Conservation (phyloP, 2,113 vertebrate species). For the Gorsachius goisagi region DNA sequence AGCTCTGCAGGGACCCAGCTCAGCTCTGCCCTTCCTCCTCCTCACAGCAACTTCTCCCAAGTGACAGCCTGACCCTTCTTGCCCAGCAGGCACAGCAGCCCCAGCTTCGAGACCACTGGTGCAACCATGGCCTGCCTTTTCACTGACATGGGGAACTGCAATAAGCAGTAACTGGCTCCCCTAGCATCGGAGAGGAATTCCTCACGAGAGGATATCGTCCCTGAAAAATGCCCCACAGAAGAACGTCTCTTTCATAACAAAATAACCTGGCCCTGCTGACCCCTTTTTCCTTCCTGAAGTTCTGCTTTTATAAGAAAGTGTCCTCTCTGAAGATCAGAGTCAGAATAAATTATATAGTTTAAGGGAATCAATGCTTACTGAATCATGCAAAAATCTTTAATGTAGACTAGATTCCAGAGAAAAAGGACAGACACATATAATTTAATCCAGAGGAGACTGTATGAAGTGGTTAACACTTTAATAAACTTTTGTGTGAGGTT, state of each 20-base stretch:
- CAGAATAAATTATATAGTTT: conserved; percentile 1
- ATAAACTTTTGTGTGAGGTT: not conserved
- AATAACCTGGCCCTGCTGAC: not conserved
- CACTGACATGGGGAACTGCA: rapidly evolving
- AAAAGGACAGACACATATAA: not conserved
- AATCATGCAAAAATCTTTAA: not conserved
- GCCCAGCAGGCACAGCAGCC: not conserved
- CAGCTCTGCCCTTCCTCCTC: not conserved
- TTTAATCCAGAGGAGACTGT: not conserved
- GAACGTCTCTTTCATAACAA: rapidly evolving
- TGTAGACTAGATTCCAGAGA: not conserved
- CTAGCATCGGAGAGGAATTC: not conserved
- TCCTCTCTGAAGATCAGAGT: not conserved
- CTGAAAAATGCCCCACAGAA: not conserved
- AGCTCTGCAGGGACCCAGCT: not conserved
- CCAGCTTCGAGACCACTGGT: not conserved
- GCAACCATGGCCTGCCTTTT: not conserved
- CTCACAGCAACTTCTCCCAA: not conserved
- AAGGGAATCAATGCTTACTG: not conserved
- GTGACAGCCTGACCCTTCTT: rapidly evolving
- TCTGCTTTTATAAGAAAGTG: not conserved
- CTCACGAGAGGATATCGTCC: not conserved
- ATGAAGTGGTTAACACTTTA: not conserved
- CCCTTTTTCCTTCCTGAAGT: conserved; percentile 10
- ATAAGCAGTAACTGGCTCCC: not conserved